Percentiles rank a stretch among this genome's conserved stretches.
phyloP scores from a whole-genome alignment of 2,888 invertebrate species.

The Hydroisotoma schaefferi region DNA sequence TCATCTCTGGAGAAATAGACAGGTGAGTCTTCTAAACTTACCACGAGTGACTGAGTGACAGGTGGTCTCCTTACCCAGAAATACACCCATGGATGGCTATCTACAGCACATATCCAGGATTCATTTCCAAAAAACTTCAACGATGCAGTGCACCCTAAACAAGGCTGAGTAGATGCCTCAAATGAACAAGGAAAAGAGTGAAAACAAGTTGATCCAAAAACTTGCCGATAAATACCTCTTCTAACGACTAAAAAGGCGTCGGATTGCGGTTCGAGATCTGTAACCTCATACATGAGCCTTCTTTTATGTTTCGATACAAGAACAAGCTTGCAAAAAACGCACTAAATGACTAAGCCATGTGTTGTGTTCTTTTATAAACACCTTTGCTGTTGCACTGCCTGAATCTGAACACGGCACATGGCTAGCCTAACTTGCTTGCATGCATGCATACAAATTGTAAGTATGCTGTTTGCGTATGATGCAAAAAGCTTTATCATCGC shows the following conservation, averaged over 20 bases:
- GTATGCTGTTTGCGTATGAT: too few species aligned
- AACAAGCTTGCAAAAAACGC: not conserved
- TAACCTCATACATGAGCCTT: too few species aligned
- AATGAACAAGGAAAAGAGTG: too few species aligned
- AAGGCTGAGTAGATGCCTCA: not conserved
- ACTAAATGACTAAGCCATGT: not conserved
- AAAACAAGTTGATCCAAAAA: too few species aligned
- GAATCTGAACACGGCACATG: not conserved
- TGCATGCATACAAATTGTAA: too few species aligned
- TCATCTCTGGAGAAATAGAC: not conserved
- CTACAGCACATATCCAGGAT: not conserved
- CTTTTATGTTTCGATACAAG: too few species aligned
- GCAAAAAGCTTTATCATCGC: too few species aligned
- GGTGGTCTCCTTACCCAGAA: constrained; percentile 13
- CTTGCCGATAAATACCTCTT: too few species aligned
- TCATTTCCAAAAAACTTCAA: not conserved
- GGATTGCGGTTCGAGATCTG: too few species aligned
- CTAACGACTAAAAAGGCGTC: too few species aligned
- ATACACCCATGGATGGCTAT: constrained; percentile 5
- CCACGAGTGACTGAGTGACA: constrained; percentile 9
- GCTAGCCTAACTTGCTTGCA: constrained; percentile 1
- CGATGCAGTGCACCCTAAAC: not conserved
- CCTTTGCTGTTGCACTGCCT: too few species aligned
- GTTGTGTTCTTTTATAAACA: constrained; percentile 5
- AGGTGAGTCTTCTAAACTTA: constrained; percentile 10